These are phyloP conservation scores for Poecilia latipinna DNA, from an alignment of 2,113 vertebrate genomes.

Conservation along the genomic window DNA sequence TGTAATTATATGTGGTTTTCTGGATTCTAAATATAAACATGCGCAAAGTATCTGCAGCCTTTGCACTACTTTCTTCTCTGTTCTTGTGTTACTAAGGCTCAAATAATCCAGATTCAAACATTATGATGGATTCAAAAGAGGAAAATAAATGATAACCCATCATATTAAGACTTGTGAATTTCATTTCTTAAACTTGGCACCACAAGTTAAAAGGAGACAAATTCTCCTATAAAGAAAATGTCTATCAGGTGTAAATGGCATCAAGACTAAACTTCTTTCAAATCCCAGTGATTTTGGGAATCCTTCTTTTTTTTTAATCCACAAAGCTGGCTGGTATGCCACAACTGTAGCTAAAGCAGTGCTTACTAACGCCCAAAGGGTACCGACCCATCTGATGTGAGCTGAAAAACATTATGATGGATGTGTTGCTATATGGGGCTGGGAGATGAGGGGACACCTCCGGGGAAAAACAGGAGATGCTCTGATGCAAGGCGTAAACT, in stretches of 20 bases:
- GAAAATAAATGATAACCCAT: not conserved
- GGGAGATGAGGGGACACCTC: slow-evolving; percentile 36
- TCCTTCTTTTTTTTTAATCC: slow-evolving; percentile 11
- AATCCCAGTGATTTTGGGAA: slow-evolving; percentile 7
- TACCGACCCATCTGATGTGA: slow-evolving; percentile 20
- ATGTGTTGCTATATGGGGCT: slow-evolving; percentile 43
- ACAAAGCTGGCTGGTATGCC: not conserved
- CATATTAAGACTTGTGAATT: not conserved
- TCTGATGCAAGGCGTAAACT: slow-evolving; percentile 27
- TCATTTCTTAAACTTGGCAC: not conserved
- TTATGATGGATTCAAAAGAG: not conserved
- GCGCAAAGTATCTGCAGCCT: slow-evolving; percentile 30
- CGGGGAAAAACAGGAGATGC: slow-evolving; percentile 35
- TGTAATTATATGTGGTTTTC: slow-evolving; percentile 72
- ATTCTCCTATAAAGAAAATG: not conserved
- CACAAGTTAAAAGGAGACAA: not conserved
- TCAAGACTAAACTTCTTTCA: slow-evolving; percentile 11
- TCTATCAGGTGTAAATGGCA: slow-evolving; percentile 3
- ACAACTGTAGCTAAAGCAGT: slow-evolving; percentile 13
- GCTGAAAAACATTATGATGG: slow-evolving; percentile 59
- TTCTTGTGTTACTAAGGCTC: slow-evolving; percentile 43
- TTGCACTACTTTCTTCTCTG: slow-evolving; percentile 14
- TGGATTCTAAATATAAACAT: slow-evolving; percentile 67
- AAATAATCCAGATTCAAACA: slow-evolving; percentile 20
- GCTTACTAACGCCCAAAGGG: slow-evolving; percentile 28